phyloP scores from a whole-genome alignment of 2,888 invertebrate genomes.

The Tipula unca region DNA sequence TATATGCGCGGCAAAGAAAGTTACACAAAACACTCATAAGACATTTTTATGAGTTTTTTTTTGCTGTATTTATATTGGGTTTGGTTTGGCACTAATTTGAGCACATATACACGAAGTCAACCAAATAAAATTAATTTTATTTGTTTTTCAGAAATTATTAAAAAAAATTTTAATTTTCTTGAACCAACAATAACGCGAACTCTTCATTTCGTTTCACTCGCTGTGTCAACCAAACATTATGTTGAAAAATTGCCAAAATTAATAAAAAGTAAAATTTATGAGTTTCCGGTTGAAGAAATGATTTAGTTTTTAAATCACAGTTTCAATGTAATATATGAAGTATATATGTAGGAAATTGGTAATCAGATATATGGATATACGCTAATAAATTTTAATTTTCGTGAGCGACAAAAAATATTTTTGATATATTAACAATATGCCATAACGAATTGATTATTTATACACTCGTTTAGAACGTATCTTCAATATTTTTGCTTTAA shows the following conservation, averaged over 20 bases:
- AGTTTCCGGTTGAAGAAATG: neutral
- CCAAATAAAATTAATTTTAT: neutral
- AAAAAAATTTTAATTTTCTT: neutral
- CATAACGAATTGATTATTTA: no score
- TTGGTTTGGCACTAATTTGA: neutral
- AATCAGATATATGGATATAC: no score
- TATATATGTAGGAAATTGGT: no score
- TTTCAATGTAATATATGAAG: no score
- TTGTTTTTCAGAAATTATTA: neutral
- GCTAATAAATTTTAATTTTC: no score
- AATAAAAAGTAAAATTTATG: neutral
- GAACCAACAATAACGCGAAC: neutral
- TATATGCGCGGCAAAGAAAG: neutral
- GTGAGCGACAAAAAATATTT: no score
- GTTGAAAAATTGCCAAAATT: neutral
- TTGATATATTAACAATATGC: no score
- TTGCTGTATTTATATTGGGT: neutral
- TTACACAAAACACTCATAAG: neutral
- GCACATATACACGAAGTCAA: neutral
- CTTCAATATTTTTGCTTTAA: no score
- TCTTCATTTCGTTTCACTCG: no score
- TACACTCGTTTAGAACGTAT: no score
- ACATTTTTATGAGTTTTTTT: neutral
- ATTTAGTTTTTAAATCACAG: no score
- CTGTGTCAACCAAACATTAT: neutral